Base-by-base conservation (phyloP, 2,888 invertebrate species). In the Petrolisthes manimaculis region DNA sequence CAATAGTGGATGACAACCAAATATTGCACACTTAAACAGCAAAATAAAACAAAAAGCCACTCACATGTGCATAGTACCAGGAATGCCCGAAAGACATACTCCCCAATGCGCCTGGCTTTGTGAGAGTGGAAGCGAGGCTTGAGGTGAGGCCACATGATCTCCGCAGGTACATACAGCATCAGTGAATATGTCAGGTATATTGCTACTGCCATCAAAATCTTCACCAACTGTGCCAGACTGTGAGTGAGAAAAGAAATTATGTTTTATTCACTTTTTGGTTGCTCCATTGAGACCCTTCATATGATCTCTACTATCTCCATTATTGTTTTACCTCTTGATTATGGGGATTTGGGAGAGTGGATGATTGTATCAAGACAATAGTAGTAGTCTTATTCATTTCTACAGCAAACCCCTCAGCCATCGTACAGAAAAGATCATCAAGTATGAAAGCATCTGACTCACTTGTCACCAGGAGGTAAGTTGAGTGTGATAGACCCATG, bases 81-180 rank as follows among this genome's bases (percentile, higher is more conserved):
- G n/a, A 94, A 92, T 37, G 96, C 94, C 88, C 97, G 94, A 0
- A 96, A 95, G 14, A 94, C 93, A 88, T 95, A 95, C 92, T 97
- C 96, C 5, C 96, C 95, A 88, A 96, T 93, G 91, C 95, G 94
- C 91, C 95, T 95, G 18, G 95, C 94, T 86, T 94, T 94, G 91
- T 96, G 95, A 0, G 95, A 94, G 3, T 95, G 93, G 90, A 96
- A 94, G 37, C 89, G 90, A 74, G 91, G 83, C 67, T 92, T 91
- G 4, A 98, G 94, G 90, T 94, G 94, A 0, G 98, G 97, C 95
- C 97, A 97, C 61, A 98, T 95, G 87, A 98, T 97, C 92, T 96
- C 96, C 94, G 98, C 96, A 0, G 98, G 98, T 51, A 98, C 98
- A 93, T 98, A 98, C 93, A 98, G 97, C 93, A 98, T 98, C 3